Evolutionary conservation across 2,797 vertebrate species (phyloP), one percentile per base, ranked within the genome.

Genomic region (Poecilia velifera): DNA sequence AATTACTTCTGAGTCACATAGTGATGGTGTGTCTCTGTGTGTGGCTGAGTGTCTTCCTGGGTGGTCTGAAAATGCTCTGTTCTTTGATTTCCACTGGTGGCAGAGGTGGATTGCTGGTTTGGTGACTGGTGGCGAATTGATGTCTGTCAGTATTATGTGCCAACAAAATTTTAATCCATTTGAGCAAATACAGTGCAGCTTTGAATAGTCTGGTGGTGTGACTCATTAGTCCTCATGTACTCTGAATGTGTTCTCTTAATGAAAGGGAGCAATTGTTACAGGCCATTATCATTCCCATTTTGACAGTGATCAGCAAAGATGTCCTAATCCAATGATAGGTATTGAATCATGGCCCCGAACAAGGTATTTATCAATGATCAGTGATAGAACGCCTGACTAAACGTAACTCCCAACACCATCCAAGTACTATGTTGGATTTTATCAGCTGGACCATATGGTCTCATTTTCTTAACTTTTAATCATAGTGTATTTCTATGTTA

Each of bases 51-150:
- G 75, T 82, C 76, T 80, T 79, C 53, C 25, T 93, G 92, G 93
- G 93, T 93, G 92, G 92, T 93, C 92, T 84, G 75, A 75, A 66
- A 88, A 77, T 80, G 87, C 87, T 88, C 84, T 80, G 80, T 82
- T 82, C 79, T 87, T 86, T 87, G 74, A 86, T 46, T 87, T 86
- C 82, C 82, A 55, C 79, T 64, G 46, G 71, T 76, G 74, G 78
- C 70, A 80, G 81, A 74, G 76, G 76, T 0, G 6, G 66, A 74
- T 82, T 78, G 80, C 80, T 79, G 76, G 75, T 91, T 87, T 87
- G 84, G 85, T 88, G 82, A 83, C 88, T 89, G 81, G 83, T 81
- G 76, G 82, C 73, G 86, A 90, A 79, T 84, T 80, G 68, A 77
- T 75, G 73, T 85, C 81, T 84, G 77, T 73, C 59, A 82, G 76